Evolutionary conservation across 2,113 vertebrate species (phyloP).

Genomic region (Lasiurus borealis): DNA sequence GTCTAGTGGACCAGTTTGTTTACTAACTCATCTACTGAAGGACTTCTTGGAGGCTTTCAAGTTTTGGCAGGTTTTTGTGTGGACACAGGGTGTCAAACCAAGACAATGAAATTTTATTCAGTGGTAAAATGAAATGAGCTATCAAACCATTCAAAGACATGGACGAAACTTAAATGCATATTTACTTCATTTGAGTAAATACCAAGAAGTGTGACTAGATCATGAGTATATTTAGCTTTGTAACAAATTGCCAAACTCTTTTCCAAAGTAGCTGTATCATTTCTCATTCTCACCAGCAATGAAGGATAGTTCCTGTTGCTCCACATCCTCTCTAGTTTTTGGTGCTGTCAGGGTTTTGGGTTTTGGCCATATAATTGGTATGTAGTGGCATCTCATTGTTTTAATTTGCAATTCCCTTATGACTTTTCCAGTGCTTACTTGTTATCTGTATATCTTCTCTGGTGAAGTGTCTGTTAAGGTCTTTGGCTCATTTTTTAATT

Average conservation of each 20-base stretch:
- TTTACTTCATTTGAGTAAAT: background rate
- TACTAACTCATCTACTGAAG: background rate
- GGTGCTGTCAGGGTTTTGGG: background rate
- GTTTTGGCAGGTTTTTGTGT: background rate
- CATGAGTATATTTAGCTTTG: background rate
- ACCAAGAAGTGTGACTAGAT: background rate
- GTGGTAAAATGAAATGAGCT: too few species aligned
- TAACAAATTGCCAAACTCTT: background rate
- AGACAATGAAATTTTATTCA: too few species aligned
- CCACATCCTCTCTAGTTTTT: background rate
- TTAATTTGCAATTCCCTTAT: background rate
- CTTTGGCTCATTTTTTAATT: background rate
- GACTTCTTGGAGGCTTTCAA: background rate
- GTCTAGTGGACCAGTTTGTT: background rate
- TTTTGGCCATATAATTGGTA: background rate
- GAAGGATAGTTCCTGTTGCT: background rate
- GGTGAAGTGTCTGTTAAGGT: background rate
- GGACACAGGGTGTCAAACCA: background rate
- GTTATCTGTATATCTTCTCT: background rate
- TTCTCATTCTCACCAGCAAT: background rate
- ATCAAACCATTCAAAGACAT: too few species aligned
- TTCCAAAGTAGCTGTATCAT: background rate
- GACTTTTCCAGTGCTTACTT: background rate
- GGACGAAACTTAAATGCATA: too few species aligned
- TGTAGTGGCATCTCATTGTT: background rate